Evolutionary conservation across 2,888 invertebrate species (phyloP), one percentile per base, ranked within the genome.

Genomic region (Andrena flavipes): DNA sequence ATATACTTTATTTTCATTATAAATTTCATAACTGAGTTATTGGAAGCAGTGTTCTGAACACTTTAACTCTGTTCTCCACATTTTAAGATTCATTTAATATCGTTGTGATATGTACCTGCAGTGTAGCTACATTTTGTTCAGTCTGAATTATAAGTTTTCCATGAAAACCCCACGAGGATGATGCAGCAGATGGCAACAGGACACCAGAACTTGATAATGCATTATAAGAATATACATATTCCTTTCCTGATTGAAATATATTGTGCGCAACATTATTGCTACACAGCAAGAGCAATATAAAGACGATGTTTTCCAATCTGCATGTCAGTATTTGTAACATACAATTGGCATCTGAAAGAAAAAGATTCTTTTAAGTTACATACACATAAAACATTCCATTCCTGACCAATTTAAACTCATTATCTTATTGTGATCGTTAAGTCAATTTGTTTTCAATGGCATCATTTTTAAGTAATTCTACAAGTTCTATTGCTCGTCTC

Each of bases 131-230:
- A 73, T 91, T 77, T 80, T 91, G 82, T 20, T 86, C 86, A 42
- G 89, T 88, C 75, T 90, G 91, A 70, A 93, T 85, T 60, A 90
- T 73, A 30, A 93, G 87, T 68, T 80, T 87, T 51, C 93, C 93
- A 69, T 88, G 85, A 49, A 93, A 87, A 49, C 91, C 91, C 92
- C 93, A 93, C n/a, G 91, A 88, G 10, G 93, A 93, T 49, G 92
- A 90, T 33, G 93, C 91, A 62, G 84, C 88, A 10, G 92, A 90
- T 29, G 93, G 93, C 63, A 93, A 81, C 71, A 93, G 84, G 51
- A 93, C 93, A 3, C 93, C 93, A 26, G 92, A 88, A 83, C 87
- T 93, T 16, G 93, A 91, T 33, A 86, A 86, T n/a, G 91, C 92
- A 81, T 91, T 87, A 64, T 93, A 93, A 60, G 90, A 89, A 84